Conservation (phyloP, 2,888 invertebrate genomes). For the Eupeodes latifasciatus region DNA sequence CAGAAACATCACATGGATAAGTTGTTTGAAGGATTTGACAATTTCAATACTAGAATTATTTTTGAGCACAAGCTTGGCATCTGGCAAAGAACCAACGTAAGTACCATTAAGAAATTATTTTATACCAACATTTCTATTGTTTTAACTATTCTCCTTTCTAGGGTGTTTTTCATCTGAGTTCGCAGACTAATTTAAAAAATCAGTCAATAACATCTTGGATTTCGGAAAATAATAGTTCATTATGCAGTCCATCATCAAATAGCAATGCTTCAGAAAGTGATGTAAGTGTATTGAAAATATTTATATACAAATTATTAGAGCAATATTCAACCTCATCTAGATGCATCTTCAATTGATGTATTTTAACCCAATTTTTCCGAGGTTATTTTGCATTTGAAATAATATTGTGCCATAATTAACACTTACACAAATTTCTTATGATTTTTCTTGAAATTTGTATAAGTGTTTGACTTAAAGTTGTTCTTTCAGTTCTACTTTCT, state of each 20-base stretch:
- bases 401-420: too few species aligned
- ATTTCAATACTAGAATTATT: conserved; percentile 14
- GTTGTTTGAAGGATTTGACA: conserved; percentile 22
- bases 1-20: conserved; percentile 23
- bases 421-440: too few species aligned
- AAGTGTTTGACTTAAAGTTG: too few species aligned
- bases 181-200: conserved; percentile 10
- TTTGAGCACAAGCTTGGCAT: conserved; percentile 22
- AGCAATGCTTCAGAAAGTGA: conserved; percentile 20
- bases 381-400: too few species aligned
- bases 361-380: too few species aligned
- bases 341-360: too few species aligned
- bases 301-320: neutral
- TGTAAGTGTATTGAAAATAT: conserved; percentile 3
- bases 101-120: conserved; percentile 2
- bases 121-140: neutral
- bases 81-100: conserved; percentile 21
- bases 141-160: neutral
- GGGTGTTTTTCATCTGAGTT: conserved; percentile 3
- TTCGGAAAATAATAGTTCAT: neutral
- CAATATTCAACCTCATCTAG: too few species aligned
- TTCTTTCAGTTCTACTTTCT: too few species aligned
- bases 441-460: too few species aligned
- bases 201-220: conserved; percentile 16
- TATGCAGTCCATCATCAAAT: conserved; percentile 20